Evolutionary conservation across 2,888 invertebrate genomes (phyloP), one percentile per base, ranked within the genome.

Genomic region (Alentia gelatinosa): DNA sequence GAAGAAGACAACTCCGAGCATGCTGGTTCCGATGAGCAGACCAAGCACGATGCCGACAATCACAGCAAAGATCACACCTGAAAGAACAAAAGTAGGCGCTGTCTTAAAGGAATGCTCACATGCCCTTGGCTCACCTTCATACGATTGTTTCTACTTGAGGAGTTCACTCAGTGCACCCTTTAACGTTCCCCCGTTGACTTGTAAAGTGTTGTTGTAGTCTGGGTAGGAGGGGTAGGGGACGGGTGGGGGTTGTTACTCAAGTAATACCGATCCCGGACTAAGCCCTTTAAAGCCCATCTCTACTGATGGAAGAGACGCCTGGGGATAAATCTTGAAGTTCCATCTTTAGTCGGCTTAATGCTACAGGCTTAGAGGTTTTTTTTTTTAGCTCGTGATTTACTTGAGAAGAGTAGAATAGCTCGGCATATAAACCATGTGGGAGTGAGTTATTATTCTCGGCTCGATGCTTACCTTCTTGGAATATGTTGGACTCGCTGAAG

Each of bases 51-150:
- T 68, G 33, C 90, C 90, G n/a, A 90, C 79, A 83, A 90, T 74
- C 12, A 90, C 90, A 79, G 90, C 90, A 23, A 90, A 90, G 42
- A 90, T 79, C 37, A 90, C 74, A 90, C 90, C 90, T 90, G 79
- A 0, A 50, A 37, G 4, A 33, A 89, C 33, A 63, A 42, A 86
- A 15, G 56, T 56, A 56, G 56, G 19, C 56, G n/a, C 23, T 56
- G 56, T 56, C 56, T n/a, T n/a, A n/a, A n/a, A n/a, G 39, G 9
- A 86, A 50, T 47, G 50, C 47, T n/a, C n/a, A n/a, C 12, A 19
- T 56, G 56, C 19, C 56, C 56, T 56, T 56, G 56, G 19, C 19
- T 56, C 19, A 56, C 5, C 23, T 19, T 56, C 47, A 42, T 42
- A 19, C 19, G 19, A 56, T 47, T 19, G n/a, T n/a, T 56, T 1